Evolutionary conservation across 2,797 vertebrate genomes (phyloP), one percentile per base, ranked within the genome.

Genomic region (Lithobates sylvaticus): DNA sequence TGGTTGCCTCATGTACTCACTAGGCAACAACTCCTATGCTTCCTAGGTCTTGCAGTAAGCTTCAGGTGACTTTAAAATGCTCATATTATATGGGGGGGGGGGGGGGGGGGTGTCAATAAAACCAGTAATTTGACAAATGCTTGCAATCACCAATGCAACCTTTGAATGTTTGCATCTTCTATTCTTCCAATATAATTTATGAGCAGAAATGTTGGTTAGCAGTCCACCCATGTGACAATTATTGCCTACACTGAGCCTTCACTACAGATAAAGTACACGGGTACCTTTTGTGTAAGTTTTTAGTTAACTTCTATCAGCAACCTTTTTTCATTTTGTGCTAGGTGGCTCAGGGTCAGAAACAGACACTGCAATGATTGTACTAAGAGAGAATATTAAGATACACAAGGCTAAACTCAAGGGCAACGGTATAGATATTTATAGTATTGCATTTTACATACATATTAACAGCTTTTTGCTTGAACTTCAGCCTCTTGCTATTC

Each of bases 401-500:
- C 34, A 64, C 27, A 61, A 29, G 64, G 8, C 36, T 5, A 71
- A 54, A 10, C 68, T 72, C 44, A 81, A 72, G 68, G 67, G 47
- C 47, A 81, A 54, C 15, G 13, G 16, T 70, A 80, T 80, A 68
- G 39, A 50, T 80, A 70, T 80, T 70, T 81, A 58, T 32, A 72
- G 68, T 32, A 61, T 5, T 34, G 68, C 8, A 71, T 34, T 71
- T 27, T 81, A 80, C 78, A 79, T 68, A 69, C 44, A 76, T 84
- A 47, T 84, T 84, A 76, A 34, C 39, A 76, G 61, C 36, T 61
- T 75, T 18, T 44, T 2, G 12, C 16, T 26, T 34, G 29, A 36
- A 84, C 61, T 68, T 50, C 26, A 80, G 42, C 67, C 13, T 72
- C 36, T 72, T 83, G 58, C 71, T 83, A 76, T 83, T 76, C 81